Conservation (phyloP, 2,888 invertebrate genomes). For the Hydriomena furcata region DNA sequence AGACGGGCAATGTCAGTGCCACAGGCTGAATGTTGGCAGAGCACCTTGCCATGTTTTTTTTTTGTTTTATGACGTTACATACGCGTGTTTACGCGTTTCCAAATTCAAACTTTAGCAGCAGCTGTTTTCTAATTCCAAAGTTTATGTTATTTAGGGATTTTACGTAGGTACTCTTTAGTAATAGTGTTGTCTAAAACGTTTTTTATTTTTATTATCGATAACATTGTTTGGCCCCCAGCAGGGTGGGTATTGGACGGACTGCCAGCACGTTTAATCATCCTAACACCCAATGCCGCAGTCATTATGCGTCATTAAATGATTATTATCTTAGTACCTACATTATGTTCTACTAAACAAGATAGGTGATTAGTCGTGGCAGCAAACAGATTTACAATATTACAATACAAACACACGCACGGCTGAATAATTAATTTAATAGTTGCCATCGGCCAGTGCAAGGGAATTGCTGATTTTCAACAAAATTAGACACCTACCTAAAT, state of each 20-base stretch:
- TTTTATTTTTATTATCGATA: too few relatives aligned
- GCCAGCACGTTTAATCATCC: constrained; percentile 15
- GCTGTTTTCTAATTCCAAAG: constrained; percentile 2
- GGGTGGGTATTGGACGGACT: constrained; percentile 8
- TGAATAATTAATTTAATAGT: too few relatives aligned
- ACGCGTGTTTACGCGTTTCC: constrained; percentile 14
- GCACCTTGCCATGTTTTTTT: constrained; percentile 33
- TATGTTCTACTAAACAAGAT: too few relatives aligned
- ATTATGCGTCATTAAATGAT: constrained; percentile 9
- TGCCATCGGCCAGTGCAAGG: too few relatives aligned
- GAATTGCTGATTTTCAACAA: too few relatives aligned
- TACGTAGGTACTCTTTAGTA: too few relatives aligned
- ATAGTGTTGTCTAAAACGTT: too few relatives aligned
- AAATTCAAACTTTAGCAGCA: constrained; percentile 5
- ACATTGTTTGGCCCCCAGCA: background rate
- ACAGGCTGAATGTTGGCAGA: constrained; percentile 38
- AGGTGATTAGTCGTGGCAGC: too few relatives aligned
- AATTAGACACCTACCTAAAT: too few relatives aligned
- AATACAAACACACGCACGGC: too few relatives aligned
- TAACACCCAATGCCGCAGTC: constrained; percentile 19
- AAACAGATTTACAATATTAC: too few relatives aligned
- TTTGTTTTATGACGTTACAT: constrained; percentile 19
- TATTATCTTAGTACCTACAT: background rate
- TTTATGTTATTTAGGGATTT: too few relatives aligned
- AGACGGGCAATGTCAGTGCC: constrained; percentile 61